Evolutionary conservation across 1,140 invertebrate species (phyloP), one percentile per base, ranked within the genome.

Genomic region (Stratiolaelaps scimitus): DNA sequence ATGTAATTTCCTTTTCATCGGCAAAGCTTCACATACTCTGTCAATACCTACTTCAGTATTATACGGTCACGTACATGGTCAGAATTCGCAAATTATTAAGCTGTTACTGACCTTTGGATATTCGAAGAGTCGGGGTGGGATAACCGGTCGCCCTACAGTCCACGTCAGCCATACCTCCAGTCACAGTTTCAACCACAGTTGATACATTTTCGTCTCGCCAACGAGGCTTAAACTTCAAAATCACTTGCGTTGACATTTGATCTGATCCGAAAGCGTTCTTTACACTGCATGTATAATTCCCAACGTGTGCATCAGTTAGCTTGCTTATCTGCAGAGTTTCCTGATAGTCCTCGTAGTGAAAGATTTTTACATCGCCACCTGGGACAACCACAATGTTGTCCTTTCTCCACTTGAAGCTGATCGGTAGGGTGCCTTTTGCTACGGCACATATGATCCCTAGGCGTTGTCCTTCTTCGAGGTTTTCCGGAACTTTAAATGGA

Each of bases 271-370:
- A 84, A 46, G 77, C 75, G 76, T 88, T 88, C 69, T 78, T 80
- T 23, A 83, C 85, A 30, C 80, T 75, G 74, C 86, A 88, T 17
- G 85, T 83, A 74, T 87, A 88, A 71, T 85, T 83, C 15, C 86
- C 86, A 66, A 81, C 77, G 75, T 86, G 82, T 67, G 79, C 70
- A 2, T 74, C 73, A 46, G 69, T 72, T 29, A 76, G 74, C 64
- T 72, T 72, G 46, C 72, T 71, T 40, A 80, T 77, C 28, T 74
- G 74, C 48, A 80, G 45, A 26, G 29, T 67, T n/a, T 65, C 56
- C 43, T 68, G 26, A 19, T 60, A 48, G 34, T 68, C 66, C n/a
- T 43, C 48, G n/a, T 29, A 29, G 44, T 68, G 65, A 15, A 68
- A 30, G 13, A 43, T 60, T 28, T 26, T 64, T 15, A 47, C 34